Conservation (phyloP, 1,140 invertebrate genomes). For the Procambarus clarkii region DNA sequence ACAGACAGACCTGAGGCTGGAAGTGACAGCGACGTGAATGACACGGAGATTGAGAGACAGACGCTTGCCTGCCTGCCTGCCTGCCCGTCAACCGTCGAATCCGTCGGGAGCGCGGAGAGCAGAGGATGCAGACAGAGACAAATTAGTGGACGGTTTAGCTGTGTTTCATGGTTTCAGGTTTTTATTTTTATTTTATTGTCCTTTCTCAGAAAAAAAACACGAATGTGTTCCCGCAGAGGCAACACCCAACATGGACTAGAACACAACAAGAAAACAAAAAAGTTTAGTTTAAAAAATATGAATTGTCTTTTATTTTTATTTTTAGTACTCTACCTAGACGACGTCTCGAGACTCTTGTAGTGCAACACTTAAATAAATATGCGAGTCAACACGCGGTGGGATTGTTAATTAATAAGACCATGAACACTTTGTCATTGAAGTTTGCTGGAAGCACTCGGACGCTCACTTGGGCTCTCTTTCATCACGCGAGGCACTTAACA, state of each 20-base stretch:
- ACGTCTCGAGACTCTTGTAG: constrained; percentile 9
- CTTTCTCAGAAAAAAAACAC: no score
- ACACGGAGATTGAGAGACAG: neutral
- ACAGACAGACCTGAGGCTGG: no score
- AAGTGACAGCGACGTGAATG: neutral
- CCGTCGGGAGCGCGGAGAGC: neutral
- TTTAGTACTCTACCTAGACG: constrained; percentile 41
- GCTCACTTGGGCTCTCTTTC: neutral
- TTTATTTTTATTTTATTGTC: neutral
- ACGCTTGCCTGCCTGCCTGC: neutral
- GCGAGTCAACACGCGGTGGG: constrained; percentile 49
- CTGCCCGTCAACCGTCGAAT: neutral
- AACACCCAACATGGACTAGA: constrained; percentile 2
- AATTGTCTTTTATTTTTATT: constrained; percentile 28
- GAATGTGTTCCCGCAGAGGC: neutral
- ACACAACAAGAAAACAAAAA: constrained; percentile 26
- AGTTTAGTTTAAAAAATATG: constrained; percentile 30
- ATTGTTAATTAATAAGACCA: neutral
- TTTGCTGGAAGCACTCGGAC: neutral
- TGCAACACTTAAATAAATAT: constrained; percentile 58
- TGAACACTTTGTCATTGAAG: constrained; percentile 1
- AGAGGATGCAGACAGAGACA: neutral
- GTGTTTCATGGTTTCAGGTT: neutral
- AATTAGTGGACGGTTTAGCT: neutral
- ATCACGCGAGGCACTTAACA: neutral